Evolutionary conservation across 2,888 invertebrate genomes (phyloP).

Genomic region (Heliconius aoede): DNA sequence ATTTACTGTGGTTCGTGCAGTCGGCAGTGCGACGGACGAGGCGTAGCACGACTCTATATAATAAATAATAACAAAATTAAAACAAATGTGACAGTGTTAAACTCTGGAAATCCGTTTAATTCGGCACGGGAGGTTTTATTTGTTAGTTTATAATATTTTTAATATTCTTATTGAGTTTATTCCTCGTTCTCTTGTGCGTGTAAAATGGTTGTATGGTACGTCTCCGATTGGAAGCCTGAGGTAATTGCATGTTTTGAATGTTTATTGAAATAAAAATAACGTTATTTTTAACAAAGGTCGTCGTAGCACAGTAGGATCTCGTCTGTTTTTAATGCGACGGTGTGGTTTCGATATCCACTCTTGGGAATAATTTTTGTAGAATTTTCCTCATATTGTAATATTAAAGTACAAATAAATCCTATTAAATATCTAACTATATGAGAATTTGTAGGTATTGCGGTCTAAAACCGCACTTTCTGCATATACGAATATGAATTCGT

Average conservation of each 20-base stretch:
- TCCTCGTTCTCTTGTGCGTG: constrained; percentile 26
- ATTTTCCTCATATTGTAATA: not conserved
- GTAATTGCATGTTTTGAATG: constrained; percentile 49
- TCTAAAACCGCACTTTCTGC: too few relatives aligned
- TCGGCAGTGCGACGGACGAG: constrained; percentile 31
- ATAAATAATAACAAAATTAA: not conserved
- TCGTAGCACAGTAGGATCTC: too few relatives aligned
- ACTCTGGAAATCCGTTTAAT: too few relatives aligned
- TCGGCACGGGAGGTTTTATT: too few relatives aligned
- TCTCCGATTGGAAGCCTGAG: constrained; percentile 57
- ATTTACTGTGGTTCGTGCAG: constrained; percentile 38
- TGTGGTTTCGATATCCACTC: too few relatives aligned
- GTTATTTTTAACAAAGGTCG: too few relatives aligned
- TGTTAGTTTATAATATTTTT: too few relatives aligned
- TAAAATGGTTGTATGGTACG: constrained; percentile 69
- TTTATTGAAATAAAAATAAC: too few relatives aligned
- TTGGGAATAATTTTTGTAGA: not conserved
- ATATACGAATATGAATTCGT: not conserved
- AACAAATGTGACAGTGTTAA: not conserved
- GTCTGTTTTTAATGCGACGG: too few relatives aligned
- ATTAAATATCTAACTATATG: not conserved
- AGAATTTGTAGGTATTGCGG: too few relatives aligned
- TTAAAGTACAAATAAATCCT: not conserved
- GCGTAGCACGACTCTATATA: constrained; percentile 7
- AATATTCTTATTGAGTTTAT: constrained; percentile 42